Conservation (phyloP, 2,113 vertebrate species). For the Ascaphus truei region DNA sequence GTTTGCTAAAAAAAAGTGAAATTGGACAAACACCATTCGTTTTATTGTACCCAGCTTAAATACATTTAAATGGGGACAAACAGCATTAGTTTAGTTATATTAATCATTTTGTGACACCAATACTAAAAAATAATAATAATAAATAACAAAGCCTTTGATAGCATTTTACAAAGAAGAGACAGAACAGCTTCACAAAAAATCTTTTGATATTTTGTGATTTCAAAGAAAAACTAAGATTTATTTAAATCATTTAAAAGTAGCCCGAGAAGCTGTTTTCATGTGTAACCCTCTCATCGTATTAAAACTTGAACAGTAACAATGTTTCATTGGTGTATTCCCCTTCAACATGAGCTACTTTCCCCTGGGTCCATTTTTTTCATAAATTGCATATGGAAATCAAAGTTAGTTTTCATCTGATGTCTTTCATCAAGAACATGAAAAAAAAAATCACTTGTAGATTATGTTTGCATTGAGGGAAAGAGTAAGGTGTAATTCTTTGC, state of each 20-base stretch:
- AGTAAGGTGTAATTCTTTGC: slow-evolving; percentile 45
- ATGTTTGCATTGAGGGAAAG: slow-evolving; percentile 14
- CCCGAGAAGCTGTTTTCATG: slow-evolving; percentile 26
- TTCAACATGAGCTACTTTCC: slow-evolving; percentile 9
- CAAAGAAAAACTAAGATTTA: slow-evolving; percentile 26
- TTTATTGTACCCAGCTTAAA: no score
- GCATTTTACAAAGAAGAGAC: slow-evolving; percentile 11
- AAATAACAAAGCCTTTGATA: no score
- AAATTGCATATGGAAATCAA: slow-evolving; percentile 38
- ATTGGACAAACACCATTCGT: no score
- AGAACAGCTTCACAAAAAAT: not conserved
- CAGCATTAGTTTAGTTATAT: no score
- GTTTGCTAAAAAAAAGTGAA: no score
- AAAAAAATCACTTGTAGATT: slow-evolving; percentile 29
- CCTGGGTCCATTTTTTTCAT: slow-evolving; percentile 14
- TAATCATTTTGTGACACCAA: slow-evolving; percentile 21
- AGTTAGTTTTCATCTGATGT: slow-evolving; percentile 42
- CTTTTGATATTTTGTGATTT: slow-evolving; percentile 30
- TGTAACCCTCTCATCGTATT: slow-evolving; percentile 23
- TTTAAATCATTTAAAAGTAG: slow-evolving; percentile 31
- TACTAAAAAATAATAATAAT: slow-evolving; percentile 26
- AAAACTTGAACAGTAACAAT: slow-evolving; percentile 20
- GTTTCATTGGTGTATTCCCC: slow-evolving; percentile 7
- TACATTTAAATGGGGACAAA: no score
- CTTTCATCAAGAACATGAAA: slow-evolving; percentile 41